Percentiles rank a stretch among this genome's conserved stretches.
These are phyloP conservation scores for Strongylocentrotus purpuratus DNA, from an alignment of 35 echinoderm and acorn worm genomes.

Conservation along the genomic window DNA sequence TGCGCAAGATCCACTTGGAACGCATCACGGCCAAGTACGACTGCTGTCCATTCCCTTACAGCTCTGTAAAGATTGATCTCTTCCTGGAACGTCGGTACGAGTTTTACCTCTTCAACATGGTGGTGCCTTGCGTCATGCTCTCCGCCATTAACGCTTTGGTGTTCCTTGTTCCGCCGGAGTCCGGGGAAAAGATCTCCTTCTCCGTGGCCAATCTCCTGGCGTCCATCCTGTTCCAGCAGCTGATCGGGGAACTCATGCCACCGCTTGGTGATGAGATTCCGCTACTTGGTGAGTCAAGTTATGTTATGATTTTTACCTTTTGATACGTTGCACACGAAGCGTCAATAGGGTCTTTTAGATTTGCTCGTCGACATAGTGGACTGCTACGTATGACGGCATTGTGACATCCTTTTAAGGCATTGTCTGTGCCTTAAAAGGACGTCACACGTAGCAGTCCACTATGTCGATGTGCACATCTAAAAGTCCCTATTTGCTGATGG, in stretches of 20 bases:
- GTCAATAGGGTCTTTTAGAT: too few species aligned
- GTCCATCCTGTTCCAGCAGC: slow-evolving; percentile 89
- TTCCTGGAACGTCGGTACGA: slow-evolving; percentile 32
- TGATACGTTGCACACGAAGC: too few species aligned
- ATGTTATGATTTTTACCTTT: background rate
- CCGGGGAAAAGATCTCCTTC: slow-evolving; percentile 92
- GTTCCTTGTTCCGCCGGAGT: slow-evolving; percentile 90
- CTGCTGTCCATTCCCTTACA: slow-evolving; percentile 52
- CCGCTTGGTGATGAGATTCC: slow-evolving; percentile 80
- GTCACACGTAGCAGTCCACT: too few species aligned
- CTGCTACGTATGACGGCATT: too few species aligned
- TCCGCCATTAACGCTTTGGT: slow-evolving; percentile 78
- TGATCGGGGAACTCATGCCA: slow-evolving; percentile 83
- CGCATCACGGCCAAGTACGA: background rate
- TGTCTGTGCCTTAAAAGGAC: too few species aligned
- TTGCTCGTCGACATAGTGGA: too few species aligned
- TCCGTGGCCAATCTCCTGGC: slow-evolving; percentile 89
- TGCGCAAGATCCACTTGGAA: slow-evolving; percentile 25
- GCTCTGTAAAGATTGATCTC: background rate
- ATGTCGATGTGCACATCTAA: too few species aligned
- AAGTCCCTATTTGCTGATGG: too few species aligned
- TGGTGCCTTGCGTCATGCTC: slow-evolving; percentile 76
- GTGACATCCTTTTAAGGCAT: too few species aligned
- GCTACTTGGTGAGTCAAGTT: slow-evolving; percentile 66
- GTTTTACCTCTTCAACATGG: slow-evolving; percentile 82